Evolutionary conservation across 2,888 invertebrate genomes (phyloP), one percentile per base, ranked within the genome.

Genomic region (Hedya salicella): DNA sequence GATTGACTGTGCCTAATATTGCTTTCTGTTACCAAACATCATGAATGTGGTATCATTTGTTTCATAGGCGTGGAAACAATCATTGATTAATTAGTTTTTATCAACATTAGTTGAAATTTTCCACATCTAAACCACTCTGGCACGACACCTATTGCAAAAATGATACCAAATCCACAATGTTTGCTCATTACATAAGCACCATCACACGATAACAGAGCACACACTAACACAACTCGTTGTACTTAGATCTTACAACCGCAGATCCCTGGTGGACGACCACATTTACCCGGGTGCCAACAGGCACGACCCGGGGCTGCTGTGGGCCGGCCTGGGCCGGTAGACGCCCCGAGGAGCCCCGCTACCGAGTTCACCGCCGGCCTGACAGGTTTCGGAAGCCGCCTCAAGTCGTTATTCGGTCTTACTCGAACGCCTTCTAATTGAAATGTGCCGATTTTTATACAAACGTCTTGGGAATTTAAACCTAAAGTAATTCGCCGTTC

Each of bases 271-370:
- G 76, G 92, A 94, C 76, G 93, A 93, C 75, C 93, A 93, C 5
- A 86, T 85, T 9, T 93, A 94, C 77, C 94, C 94, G 40, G 93
- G 93, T 2, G 93, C 94, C 56, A 94, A 95, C 78, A 92, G 93
- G 71, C 93, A 94, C 76, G 94, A 95, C 83, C 95, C 95, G 40
- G 94, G 92, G 67, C 89, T 94, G 81, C 93, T 95, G 91, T 95
- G 95, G 95, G 89, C 94, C 42, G 95, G 95, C 13, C 91, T 95
- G 71, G 95, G 95, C 65, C 87, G 91, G 80, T 90, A 91, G 82
- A 78, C 62, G 59, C 17, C 60, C 36, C 36, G 9, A 19, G 69
- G 65, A 67, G 68, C 25, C 25, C 39, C 62, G 54, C 66, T 56
- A 57, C 60, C 46, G 3, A 17, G 13, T 30, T n/a, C n/a, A n/a